Conservation (phyloP, 2,113 vertebrate genomes). For the Corythornis cristatus region DNA sequence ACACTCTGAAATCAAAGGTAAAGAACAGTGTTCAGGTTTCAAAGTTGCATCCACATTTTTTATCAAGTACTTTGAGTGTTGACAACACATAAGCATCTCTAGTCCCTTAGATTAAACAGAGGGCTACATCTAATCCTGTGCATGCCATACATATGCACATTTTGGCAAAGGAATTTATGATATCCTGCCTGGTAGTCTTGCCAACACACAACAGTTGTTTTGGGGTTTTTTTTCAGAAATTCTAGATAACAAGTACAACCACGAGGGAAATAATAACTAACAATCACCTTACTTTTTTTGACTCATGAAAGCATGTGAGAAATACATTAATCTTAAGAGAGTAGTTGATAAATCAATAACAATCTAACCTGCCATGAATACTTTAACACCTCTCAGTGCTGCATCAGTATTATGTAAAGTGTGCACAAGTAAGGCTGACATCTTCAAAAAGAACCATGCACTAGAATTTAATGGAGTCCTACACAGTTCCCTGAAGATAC, state of each 20-base stretch:
- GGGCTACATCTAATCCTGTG: neutral
- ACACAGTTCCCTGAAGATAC: neutral
- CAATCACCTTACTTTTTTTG: neutral
- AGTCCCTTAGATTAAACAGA: neutral
- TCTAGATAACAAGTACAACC: neutral
- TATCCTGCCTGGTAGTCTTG: neutral
- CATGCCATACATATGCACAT: neutral
- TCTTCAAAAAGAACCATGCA: neutral
- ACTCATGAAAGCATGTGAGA: neutral
- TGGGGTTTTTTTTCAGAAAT: neutral
- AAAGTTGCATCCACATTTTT: neutral
- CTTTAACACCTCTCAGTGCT: neutral
- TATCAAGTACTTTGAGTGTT: neutral
- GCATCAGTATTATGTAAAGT: neutral
- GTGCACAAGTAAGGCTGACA: neutral
- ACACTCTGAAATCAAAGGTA: constrained; percentile 62
- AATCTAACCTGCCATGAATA: neutral
- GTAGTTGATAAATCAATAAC: neutral
- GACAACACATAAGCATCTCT: neutral
- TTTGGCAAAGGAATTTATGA: neutral
- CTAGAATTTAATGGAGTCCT: neutral
- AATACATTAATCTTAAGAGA: neutral
- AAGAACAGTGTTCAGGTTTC: neutral
- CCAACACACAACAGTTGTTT: neutral
- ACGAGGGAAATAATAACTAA: neutral